These are phyloP conservation scores for Callopanchax toddi DNA, from an alignment of 2,113 vertebrate genomes.

Conservation along the genomic window DNA sequence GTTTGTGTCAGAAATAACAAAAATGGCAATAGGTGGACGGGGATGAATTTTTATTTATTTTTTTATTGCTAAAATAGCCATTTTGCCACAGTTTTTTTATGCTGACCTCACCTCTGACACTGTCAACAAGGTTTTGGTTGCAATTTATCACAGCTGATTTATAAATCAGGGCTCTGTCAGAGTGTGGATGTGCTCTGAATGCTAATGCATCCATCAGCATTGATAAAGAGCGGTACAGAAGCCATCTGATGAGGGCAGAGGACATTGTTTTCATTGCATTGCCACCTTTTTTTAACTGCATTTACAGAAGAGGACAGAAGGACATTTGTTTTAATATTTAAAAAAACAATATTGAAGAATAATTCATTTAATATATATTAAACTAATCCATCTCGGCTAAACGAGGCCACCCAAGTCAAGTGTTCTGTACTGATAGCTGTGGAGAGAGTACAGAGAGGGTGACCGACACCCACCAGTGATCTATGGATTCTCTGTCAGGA, in stretches of 20 bases:
- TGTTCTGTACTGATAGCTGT: constrained; percentile 4
- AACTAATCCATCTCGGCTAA: background rate
- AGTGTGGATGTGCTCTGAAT: constrained; percentile 46
- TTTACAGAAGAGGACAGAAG: constrained; percentile 18
- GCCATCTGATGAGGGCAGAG: constrained; percentile 23
- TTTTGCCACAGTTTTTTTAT: constrained; percentile 17
- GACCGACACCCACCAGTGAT: constrained; percentile 61
- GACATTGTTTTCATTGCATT: constrained; percentile 21
- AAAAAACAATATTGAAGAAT: background rate
- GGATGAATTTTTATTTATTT: constrained; percentile 6
- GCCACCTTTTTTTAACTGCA: background rate
- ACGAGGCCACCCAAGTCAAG: constrained; percentile 2
- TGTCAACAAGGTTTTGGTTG: constrained; percentile 28
- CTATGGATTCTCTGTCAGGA: constrained; percentile 57
- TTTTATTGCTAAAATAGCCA: constrained; percentile 9
- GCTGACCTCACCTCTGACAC: constrained; percentile 43
- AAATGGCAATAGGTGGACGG: background rate
- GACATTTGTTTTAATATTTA: background rate
- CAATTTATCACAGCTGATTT: constrained; percentile 57
- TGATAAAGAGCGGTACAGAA: constrained; percentile 30
- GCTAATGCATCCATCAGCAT: constrained; percentile 41
- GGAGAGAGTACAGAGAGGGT: constrained; percentile 16
- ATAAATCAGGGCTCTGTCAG: constrained; percentile 23
- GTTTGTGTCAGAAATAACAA: constrained; percentile 46
- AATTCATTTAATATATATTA: background rate